A percentile compares a stretch with the other conserved stretches of the same genome.
These are phyloP conservation scores for Alsophila aescularia DNA, from an alignment of 2,888 invertebrate species.

Conservation along the genomic window DNA sequence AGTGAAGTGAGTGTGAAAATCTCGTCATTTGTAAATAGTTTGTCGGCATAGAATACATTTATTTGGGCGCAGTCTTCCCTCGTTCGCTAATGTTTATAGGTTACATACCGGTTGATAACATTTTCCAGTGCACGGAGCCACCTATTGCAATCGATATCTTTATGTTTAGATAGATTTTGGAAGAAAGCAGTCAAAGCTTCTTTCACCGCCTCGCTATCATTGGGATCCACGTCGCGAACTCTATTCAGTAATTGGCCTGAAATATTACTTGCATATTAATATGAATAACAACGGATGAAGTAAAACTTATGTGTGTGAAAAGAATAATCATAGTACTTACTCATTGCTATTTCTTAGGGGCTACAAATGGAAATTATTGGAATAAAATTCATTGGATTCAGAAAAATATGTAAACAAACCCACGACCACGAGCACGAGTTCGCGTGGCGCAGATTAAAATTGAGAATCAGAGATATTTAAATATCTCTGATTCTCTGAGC, in stretches of 20 bases:
- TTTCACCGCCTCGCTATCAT: constrained; percentile 71
- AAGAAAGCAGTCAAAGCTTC: constrained; percentile 63
- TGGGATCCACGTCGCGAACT: constrained; percentile 66
- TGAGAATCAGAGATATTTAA: no score
- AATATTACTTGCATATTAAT: constrained; percentile 29
- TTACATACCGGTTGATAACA: constrained; percentile 72
- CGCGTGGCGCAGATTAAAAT: no score
- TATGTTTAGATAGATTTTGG: constrained; percentile 59
- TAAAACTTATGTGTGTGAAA: background rate
- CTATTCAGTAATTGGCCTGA: constrained; percentile 68
- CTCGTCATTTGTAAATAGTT: no score
- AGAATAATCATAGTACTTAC: constrained; percentile 27
- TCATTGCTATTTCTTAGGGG: constrained; percentile 23
- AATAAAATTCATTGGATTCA: background rate
- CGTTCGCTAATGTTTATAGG: constrained; percentile 37
- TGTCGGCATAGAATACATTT: no score
- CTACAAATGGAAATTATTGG: background rate
- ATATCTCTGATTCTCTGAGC: no score
- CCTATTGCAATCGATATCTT: constrained; percentile 49
- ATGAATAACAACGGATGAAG: background rate
- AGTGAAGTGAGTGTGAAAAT: no score
- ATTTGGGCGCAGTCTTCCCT: background rate
- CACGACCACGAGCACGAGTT: no score
- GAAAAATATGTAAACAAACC: constrained; percentile 43
- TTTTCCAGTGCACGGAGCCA: constrained; percentile 63